A percentile compares a stretch with the other conserved stretches of the same genome.
Conservation (phyloP, 2,888 invertebrate genomes). For the Pollenia griseotomentosa region DNA sequence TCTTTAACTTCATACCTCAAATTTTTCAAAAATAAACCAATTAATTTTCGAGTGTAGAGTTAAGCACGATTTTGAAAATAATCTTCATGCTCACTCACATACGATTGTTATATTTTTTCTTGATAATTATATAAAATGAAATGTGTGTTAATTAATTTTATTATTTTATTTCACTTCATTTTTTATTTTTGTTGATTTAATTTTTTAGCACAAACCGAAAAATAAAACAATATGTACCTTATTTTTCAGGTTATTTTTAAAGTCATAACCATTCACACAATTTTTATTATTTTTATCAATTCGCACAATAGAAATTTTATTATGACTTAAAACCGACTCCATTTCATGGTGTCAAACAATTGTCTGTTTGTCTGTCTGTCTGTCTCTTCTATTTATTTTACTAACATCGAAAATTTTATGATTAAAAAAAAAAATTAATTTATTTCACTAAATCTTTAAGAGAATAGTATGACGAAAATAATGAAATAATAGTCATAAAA, state of each 20-base stretch:
- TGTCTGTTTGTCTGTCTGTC: neutral
- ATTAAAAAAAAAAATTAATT: neutral
- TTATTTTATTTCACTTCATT: conserved; percentile 39
- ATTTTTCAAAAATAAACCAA: neutral
- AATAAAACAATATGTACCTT: conserved; percentile 36
- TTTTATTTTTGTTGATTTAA: neutral
- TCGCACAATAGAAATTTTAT: conserved; percentile 44
- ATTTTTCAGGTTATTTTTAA: conserved; percentile 33
- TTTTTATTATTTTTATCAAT: conserved; percentile 47
- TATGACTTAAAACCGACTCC: conserved; percentile 32
- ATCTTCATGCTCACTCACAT: conserved; percentile 3
- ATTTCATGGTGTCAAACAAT: conserved; percentile 31
- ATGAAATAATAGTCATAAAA: neutral
- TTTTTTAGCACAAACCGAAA: neutral
- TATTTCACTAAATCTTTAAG: neutral
- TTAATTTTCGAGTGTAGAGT: conserved; percentile 39
- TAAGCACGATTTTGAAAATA: conserved; percentile 20
- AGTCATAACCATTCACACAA: conserved; percentile 38
- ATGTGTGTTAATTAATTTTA: conserved; percentile 67
- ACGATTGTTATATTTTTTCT: conserved; percentile 20
- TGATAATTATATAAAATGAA: conserved; percentile 48
- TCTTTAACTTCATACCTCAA: too few species aligned
- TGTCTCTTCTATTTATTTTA: neutral
- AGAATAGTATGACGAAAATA: neutral
- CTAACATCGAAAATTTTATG: neutral